Evolutionary conservation across 2,797 vertebrate genomes (phyloP).

Genomic region (Eulemur rubriventer): DNA sequence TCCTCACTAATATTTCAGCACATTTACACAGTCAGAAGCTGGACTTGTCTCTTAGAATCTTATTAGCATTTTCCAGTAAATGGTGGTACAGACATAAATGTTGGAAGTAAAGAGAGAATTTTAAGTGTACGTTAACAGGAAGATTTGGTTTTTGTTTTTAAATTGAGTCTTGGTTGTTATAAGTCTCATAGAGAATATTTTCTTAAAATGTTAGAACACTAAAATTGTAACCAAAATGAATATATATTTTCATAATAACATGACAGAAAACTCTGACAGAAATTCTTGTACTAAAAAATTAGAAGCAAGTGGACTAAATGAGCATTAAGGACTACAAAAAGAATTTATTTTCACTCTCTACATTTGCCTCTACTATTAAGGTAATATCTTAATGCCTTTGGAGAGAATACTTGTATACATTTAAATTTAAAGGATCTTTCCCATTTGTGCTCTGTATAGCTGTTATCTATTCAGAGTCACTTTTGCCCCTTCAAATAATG

Average conservation of each 20-base stretch:
- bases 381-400: neutral
- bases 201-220: slow-evolving; percentile 44
- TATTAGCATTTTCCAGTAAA: slow-evolving; percentile 50
- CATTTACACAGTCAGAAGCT: slow-evolving; percentile 55
- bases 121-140: neutral
- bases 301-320: neutral
- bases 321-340: neutral
- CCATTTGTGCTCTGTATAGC: neutral
- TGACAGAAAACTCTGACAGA: neutral
- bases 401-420: neutral
- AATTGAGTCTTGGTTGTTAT: slow-evolving; percentile 4
- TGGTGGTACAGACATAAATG: neutral
- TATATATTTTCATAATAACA: neutral
- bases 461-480: neutral
- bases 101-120: neutral
- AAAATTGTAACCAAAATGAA: slow-evolving; percentile 6
- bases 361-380: neutral
- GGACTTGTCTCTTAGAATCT: slow-evolving; percentile 69
- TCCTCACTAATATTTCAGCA: slow-evolving; percentile 61
- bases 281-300: slow-evolving; percentile 16
- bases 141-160: neutral
- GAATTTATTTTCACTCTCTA: neutral
- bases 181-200: slow-evolving; percentile 37
- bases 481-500: neutral
- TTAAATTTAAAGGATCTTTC: slow-evolving; percentile 20